Conservation (phyloP, 2,888 invertebrate genomes). For the Pseudeuparius sepicola region DNA sequence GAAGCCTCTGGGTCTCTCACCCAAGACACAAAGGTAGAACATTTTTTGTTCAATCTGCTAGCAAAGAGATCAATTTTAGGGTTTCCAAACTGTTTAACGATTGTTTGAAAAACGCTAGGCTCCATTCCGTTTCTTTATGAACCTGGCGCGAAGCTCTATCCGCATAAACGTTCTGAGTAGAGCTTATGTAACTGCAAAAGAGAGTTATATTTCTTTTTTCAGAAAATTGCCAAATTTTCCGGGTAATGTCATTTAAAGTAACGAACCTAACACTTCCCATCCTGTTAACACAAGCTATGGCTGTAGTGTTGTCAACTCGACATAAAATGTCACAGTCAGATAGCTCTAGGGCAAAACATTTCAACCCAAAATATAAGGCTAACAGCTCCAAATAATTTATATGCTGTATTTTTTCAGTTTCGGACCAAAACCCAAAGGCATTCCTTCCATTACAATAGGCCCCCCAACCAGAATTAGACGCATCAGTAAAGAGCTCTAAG, state of each 20-base stretch:
- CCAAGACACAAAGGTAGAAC: constrained; percentile 10
- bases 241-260: constrained; percentile 7
- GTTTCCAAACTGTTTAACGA: too few relatives aligned
- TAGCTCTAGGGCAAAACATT: constrained; percentile 8
- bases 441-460: constrained; percentile 18
- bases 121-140: constrained; percentile 12
- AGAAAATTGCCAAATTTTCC: constrained; percentile 13
- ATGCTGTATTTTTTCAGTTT: constrained; percentile 9
- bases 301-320: constrained; percentile 14
- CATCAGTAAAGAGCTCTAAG: constrained; percentile 18
- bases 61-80: constrained; percentile 11
- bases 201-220: constrained; percentile 9
- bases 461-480: constrained; percentile 20
- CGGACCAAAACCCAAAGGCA: too few relatives aligned
- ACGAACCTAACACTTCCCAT: constrained; percentile 12
- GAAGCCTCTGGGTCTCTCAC: constrained; percentile 11
- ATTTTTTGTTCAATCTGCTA: constrained; percentile 11
- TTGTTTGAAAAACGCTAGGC: constrained; percentile 9
- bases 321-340: too few relatives aligned
- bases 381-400: constrained; percentile 13
- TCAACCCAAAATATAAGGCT: constrained; percentile 9
- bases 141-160: constrained; percentile 20
- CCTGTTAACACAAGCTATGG: constrained; percentile 10
- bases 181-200: constrained; percentile 29
- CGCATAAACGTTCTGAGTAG: constrained; percentile 25